Evolutionary conservation across 2,888 invertebrate genomes (phyloP).

Genomic region (Drosophila neonasuta): DNA sequence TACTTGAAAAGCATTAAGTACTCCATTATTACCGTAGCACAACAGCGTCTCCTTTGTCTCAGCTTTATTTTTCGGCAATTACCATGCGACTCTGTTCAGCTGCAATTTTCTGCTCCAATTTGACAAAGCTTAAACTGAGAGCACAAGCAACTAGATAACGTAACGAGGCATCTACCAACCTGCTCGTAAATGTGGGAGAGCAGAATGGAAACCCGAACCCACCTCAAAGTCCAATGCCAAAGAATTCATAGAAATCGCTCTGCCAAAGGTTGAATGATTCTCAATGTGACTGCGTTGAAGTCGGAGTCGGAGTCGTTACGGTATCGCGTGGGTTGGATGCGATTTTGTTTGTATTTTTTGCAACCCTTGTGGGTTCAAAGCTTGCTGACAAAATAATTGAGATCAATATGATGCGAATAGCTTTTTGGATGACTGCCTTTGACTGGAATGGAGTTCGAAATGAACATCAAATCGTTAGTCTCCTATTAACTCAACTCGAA

Average conservation of each 20-base stretch:
- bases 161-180: slow-evolving; percentile 11
- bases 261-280: slow-evolving; percentile 30
- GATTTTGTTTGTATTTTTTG: background rate
- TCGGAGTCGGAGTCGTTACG: slow-evolving; percentile 5
- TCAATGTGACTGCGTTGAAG: slow-evolving; percentile 4
- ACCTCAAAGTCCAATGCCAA: slow-evolving; percentile 41
- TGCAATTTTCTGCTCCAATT: slow-evolving; percentile 31
- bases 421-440: slow-evolving; percentile 24
- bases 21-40: background rate
- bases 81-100: slow-evolving; percentile 22
- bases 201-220: slow-evolving; percentile 29
- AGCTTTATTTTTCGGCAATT: slow-evolving; percentile 52
- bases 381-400: slow-evolving; percentile 64
- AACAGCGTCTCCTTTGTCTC: slow-evolving; percentile 14
- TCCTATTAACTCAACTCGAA: slow-evolving; percentile 36
- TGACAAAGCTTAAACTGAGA: slow-evolving; percentile 4
- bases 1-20: background rate
- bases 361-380: slow-evolving; percentile 28
- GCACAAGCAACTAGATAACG: slow-evolving; percentile 4
- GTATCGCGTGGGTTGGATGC: background rate
- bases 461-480: slow-evolving; percentile 38
- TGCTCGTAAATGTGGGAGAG: background rate
- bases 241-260: slow-evolving; percentile 17
- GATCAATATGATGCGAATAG: slow-evolving; percentile 50
- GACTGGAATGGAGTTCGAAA: slow-evolving; percentile 23